A percentile compares a stretch with the other conserved stretches of the same genome.
phyloP scores from a whole-genome alignment of 1,140 invertebrate genomes.

The Teleogryllus occipitalis region DNA sequence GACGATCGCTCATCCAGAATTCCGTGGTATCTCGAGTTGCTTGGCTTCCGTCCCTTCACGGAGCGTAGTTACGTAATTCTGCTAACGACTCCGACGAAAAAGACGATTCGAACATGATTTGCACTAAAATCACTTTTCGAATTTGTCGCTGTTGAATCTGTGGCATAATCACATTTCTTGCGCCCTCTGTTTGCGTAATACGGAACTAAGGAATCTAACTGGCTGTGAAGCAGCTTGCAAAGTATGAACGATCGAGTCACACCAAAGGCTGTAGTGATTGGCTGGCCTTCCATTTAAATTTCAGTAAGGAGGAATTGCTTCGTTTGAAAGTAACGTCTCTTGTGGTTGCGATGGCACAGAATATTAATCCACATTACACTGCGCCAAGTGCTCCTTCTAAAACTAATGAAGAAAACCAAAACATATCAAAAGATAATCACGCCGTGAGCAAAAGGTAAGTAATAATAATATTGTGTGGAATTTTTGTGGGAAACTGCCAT shows the following conservation, averaged over 20 bases:
- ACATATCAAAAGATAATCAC: constrained; percentile 68
- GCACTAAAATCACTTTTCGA: not conserved
- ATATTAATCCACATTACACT: constrained; percentile 67
- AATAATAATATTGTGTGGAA: not conserved
- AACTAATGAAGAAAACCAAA: constrained; percentile 60
- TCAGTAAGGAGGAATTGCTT: constrained; percentile 7
- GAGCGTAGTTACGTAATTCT: too few species aligned
- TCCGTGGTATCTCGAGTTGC: too few species aligned
- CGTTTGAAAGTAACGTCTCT: constrained; percentile 7
- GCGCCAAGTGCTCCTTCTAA: constrained; percentile 56
- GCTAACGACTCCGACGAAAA: too few species aligned
- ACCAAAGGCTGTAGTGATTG: not conserved
- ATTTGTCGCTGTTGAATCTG: not conserved
- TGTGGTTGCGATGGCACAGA: constrained; percentile 60
- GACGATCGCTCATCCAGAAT: too few species aligned
- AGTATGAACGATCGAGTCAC: not conserved
- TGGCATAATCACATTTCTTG: not conserved
- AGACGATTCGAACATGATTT: too few species aligned
- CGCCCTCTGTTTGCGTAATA: not conserved
- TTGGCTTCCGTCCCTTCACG: too few species aligned
- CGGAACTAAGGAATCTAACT: not conserved
- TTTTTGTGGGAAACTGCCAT: not conserved
- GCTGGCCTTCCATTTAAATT: constrained; percentile 10
- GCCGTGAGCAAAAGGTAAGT: constrained; percentile 75
- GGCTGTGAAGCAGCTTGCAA: not conserved